Base-by-base conservation (phyloP, 2,888 invertebrate genomes). In the Andrena haemorrhoa region DNA sequence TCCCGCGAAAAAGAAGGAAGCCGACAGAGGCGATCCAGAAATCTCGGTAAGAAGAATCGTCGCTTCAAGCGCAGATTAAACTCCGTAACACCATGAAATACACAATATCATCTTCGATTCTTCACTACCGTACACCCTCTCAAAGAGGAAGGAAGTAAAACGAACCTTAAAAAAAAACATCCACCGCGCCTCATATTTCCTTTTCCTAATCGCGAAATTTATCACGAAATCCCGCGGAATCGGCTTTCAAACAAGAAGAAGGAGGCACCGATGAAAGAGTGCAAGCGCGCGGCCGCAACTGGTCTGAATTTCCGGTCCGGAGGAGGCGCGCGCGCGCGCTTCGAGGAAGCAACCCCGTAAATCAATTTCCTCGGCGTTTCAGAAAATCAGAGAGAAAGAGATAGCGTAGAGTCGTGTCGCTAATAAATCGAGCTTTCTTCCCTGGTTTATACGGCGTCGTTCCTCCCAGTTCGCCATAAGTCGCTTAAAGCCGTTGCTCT, bases 401-500 rank as follows among this genome's bases (percentile, higher is more conserved):
- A 23, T 33, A 29, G 49, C 10, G 64, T 6, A 6, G 72, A 58
- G 78, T 66, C 80, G 33, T 73, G 80, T 80, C 80, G 80, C 79
- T 66, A 80, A 80, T 80, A 80, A 80, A 80, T 80, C 80, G 80
- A 73, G 83, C 77, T 87, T 85, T 82, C 83, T 80, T 85, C 85
- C 72, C 68, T 56, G 53, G 73, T 86, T 74, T 82, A 82, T 74
- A 77, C 69, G 73, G 69, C 63, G 64, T 80, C 70, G 49, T 33
- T 75, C 69, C 69, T 35, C 78, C 41, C 75, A 35, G 72, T 66
- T 68, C 83, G 78, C 75, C 87, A 83, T 86, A 86, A 86, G 85
- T 79, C 87, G 87, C 88, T 85, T 82, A 82, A 74, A 88, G 87
- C 85, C 87, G 84, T 87, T 82, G 86, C 86, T 87, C 84, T 86